Base-by-base conservation (phyloP, 2,113 vertebrate genomes). In the Caranx ignobilis region DNA sequence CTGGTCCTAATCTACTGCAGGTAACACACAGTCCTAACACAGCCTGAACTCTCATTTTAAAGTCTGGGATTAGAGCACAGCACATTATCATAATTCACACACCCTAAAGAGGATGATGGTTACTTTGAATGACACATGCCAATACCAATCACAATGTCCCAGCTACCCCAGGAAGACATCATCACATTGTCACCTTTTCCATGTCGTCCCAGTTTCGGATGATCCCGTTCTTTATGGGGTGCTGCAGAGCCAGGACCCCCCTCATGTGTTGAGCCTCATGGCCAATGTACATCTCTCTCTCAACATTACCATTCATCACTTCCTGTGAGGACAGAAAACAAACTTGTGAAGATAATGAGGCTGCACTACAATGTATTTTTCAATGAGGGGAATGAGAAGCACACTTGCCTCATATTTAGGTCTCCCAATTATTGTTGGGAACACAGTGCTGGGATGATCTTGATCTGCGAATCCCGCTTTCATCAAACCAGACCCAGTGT, bases 381-480 rank as follows among this genome's bases (percentile, higher is more conserved):
- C 18, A 18, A 59, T 34, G 11, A 54, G 3, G 5, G 9, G 12
- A 12, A 39, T 3, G 15, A 18, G 35, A 34, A 3, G 2, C 32
- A 37, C 6, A 1, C 47, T 52, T 73, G 95, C 95, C 92, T 94
- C 93, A 32, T 95, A 95, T 71, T 95, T 95, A 11, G 95, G 95
- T 16, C 82, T 67, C 4, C 95, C 95, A n/a, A 95, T 90, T 5
- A 95, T 88, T 13, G 93, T 94, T 64, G 95, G 95, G 62, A 95
- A 95, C 35, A 91, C 57, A 3, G 90, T 11, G 1, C 60, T 83
- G 9, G 95, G 95, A 35, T 90, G 77, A n/a, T 94, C 90, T 54
- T 94, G 89, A 86, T 94, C 92, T 7, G 94, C 88, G 88, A 95
- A 93, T 10, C 95, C 95, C 3, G 95, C 95, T 43, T 96, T 96